Evolutionary conservation across 2,888 invertebrate species (phyloP), one percentile per base, ranked within the genome.

Genomic region (Aspidiotus destructor): DNA sequence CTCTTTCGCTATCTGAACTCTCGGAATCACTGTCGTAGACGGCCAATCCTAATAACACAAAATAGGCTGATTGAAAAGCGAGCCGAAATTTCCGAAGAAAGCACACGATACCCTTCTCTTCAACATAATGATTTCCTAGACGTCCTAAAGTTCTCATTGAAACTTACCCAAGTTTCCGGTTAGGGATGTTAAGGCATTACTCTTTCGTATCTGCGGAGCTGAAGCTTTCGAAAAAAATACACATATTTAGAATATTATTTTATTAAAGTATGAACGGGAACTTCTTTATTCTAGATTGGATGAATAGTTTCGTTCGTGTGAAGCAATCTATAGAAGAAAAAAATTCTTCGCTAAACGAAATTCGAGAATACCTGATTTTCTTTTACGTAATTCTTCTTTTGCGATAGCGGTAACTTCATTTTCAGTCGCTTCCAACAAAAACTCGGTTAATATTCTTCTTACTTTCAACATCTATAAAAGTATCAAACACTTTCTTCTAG

Each of bases 361-460:
- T 52, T 17, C 55, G 42, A 64, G 42, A 65, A 52, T 68, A 68
- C 68, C 60, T 69, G 69, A 62, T 62, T 62, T 62, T 41, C 28
- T 54, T 62, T 57, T 62, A 48, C 54, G 54, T 17, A 60, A 62
- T 40, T 69, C 69, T 42, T 69, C 69, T 69, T 62, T 69, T 55
- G 62, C 69, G 40, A 69, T 62, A 40, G 55, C 44, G 7, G 54
- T 55, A 55, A 69, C 69, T 40, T 69, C 62, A 54, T 69, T 61
- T 57, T 54, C 62, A 28, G 97, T 97, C 75, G 95, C 95, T 78
- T 93, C 92, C 74, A 97, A 83, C 71, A 98, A 84, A 75, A 97
- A 88, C 81, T 95, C 94, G 42, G 97, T 97, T 79, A 97, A 83
- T 73, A 89, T 87, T 71, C 87, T 84, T 71, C 95, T 85, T 64